Conservation (phyloP, 2,888 invertebrate genomes). For the Leptopilina syphax region DNA sequence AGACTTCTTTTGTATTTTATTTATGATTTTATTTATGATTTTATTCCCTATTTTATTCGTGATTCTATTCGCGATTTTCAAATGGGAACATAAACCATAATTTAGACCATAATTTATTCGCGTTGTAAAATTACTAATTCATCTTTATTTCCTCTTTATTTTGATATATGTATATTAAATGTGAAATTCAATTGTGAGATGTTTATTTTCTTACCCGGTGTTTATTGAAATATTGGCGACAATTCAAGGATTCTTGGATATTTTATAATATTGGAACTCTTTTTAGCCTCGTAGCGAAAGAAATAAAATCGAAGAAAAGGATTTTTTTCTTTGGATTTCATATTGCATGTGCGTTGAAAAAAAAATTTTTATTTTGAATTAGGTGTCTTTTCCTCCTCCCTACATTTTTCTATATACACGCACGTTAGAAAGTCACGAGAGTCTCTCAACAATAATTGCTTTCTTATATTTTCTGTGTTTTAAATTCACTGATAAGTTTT, state of each 20-base stretch:
- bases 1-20: no score
- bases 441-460: no score
- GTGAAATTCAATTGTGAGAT: neutral
- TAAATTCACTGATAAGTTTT: no score
- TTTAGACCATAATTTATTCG: neutral
- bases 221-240: constrained; percentile 16
- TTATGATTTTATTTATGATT: no score
- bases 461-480: no score
- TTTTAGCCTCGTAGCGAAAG: neutral
- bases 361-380: no score
- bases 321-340: no score
- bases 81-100: neutral
- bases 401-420: neutral
- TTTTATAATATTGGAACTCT: neutral
- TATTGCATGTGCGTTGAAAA: no score
- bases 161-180: neutral
- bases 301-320: no score
- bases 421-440: neutral
- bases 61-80: neutral
- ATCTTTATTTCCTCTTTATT: neutral
- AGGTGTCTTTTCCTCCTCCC: neutral
- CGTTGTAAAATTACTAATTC: neutral
- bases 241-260: constrained; percentile 8
- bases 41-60: no score
- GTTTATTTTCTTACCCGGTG: constrained; percentile 2